Percentiles rank a stretch among this genome's conserved stretches.
These are phyloP conservation scores for Echinometra lucunter DNA, from an alignment of 53 echinoderm and acorn worm genomes.

Conservation along the genomic window DNA sequence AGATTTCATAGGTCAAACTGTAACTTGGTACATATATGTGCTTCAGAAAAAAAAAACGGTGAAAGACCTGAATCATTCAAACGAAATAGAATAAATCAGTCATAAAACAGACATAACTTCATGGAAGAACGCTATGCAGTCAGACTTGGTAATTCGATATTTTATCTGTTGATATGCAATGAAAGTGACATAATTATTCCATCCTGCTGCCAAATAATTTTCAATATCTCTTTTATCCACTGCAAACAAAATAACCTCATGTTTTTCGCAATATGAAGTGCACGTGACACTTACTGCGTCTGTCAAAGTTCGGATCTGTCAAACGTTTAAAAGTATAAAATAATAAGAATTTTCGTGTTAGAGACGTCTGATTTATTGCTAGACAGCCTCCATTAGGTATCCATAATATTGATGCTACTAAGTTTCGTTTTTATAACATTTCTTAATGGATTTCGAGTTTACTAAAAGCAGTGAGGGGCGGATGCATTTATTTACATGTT, in stretches of 20 bases:
- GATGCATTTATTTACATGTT: neutral
- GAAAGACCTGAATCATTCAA: neutral
- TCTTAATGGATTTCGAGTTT: conserved; percentile 29
- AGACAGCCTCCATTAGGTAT: conserved; percentile 15
- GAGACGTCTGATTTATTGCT: neutral
- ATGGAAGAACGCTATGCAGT: neutral
- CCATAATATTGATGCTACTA: conserved; percentile 28
- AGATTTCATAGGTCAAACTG: too few relatives aligned
- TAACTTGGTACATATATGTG: neutral
- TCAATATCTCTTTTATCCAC: neutral
- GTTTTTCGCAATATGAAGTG: neutral
- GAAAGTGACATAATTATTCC: neutral
- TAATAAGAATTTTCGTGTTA: neutral
- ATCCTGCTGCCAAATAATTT: neutral
- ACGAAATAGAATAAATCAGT: neutral
- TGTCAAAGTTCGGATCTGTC: neutral
- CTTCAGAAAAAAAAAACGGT: neutral
- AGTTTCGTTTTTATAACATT: conserved; percentile 3
- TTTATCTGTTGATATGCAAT: neutral
- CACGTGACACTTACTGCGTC: neutral
- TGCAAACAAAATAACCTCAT: too few relatives aligned
- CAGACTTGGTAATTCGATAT: neutral
- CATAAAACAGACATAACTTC: neutral
- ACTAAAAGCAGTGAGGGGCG: neutral
- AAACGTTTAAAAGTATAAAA: neutral